Conservation (phyloP, 2,113 vertebrate species). For the Burhinus oedicnemus region DNA sequence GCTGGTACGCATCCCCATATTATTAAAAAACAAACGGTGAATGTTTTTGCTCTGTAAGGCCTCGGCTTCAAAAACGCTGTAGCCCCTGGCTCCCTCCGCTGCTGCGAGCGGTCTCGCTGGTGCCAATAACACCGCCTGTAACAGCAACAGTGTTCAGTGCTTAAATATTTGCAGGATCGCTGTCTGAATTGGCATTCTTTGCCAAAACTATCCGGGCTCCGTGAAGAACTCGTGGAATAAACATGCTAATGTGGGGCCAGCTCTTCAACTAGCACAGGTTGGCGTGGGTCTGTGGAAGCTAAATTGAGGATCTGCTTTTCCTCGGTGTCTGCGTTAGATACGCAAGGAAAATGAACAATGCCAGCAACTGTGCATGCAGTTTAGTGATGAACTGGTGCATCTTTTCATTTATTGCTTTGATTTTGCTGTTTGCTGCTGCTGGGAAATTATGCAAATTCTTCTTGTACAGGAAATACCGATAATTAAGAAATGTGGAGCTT, state of each 20-base stretch:
- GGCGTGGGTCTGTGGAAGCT: neutral
- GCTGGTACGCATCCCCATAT: rapidly evolving
- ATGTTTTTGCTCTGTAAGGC: neutral
- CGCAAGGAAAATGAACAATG: constrained; percentile 56
- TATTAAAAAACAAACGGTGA: neutral
- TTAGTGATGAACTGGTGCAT: constrained; percentile 60
- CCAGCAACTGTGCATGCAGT: constrained; percentile 51
- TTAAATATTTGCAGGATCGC: neutral
- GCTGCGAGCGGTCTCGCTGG: neutral
- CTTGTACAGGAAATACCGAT: constrained; percentile 48
- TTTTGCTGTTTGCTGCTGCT: constrained; percentile 57
- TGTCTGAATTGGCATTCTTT: constrained; percentile 25
- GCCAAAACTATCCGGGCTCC: constrained; percentile 16
- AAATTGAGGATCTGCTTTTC: neutral
- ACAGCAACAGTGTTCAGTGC: neutral
- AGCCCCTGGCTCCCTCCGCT: neutral
- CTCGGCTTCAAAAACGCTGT: neutral
- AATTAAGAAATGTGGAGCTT: constrained; percentile 56
- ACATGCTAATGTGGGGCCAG: constrained; percentile 22
- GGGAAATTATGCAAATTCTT: constrained; percentile 69
- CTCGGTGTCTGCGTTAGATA: constrained; percentile 32
- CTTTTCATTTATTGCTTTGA: constrained; percentile 46
- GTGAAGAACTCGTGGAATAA: constrained; percentile 42
- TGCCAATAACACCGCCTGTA: neutral
- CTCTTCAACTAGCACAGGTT: neutral